These are phyloP conservation scores for Dermolepida albohirtum DNA, from an alignment of 2,888 invertebrate genomes.

Conservation along the genomic window DNA sequence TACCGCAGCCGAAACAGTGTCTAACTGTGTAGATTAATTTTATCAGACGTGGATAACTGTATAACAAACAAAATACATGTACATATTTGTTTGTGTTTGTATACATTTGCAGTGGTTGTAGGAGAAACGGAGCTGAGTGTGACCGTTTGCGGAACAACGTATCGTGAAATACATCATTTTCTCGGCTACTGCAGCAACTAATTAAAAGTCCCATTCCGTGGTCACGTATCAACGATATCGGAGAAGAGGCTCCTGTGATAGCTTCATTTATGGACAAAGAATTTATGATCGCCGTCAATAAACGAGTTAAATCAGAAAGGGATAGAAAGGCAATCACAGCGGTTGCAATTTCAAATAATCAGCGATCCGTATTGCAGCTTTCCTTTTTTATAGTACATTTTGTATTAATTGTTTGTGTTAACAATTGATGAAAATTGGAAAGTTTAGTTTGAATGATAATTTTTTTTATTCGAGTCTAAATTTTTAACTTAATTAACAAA, in stretches of 20 bases:
- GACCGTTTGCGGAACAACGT: conserved; percentile 12
- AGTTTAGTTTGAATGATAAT: too few species aligned
- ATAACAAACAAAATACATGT: neutral
- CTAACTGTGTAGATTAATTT: conserved; percentile 19
- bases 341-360: too few species aligned
- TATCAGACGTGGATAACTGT: conserved; percentile 15
- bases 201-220: conserved; percentile 46
- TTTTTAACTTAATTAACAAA: too few species aligned
- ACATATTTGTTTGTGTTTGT: neutral
- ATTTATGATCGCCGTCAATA: conserved; percentile 23
- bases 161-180: conserved; percentile 37
- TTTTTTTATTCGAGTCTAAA: too few species aligned
- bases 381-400: too few species aligned
- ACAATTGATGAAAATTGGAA: too few species aligned
- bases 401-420: too few species aligned
- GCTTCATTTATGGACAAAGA: conserved; percentile 45
- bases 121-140: neutral
- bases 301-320: conserved; percentile 21
- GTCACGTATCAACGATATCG: conserved; percentile 47
- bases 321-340: too few species aligned
- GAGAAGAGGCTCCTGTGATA: conserved; percentile 41
- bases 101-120: neutral
- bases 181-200: conserved; percentile 45
- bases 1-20: neutral
- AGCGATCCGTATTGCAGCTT: too few species aligned